Conservation (phyloP, 1,140 invertebrate species). For the Monomorium pharaonis region DNA sequence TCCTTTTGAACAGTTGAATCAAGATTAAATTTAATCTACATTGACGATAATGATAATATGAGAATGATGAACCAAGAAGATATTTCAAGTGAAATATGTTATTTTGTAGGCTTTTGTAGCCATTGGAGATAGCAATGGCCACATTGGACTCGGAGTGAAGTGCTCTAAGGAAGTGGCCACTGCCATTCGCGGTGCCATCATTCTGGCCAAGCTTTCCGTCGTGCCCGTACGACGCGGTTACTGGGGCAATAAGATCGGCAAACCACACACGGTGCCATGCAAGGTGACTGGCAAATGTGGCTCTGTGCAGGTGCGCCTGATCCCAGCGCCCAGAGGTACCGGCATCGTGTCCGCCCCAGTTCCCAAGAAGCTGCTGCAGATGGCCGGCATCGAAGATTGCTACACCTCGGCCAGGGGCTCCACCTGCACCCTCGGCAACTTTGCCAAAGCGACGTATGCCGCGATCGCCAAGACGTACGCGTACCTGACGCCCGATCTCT, state of each 20-base stretch:
- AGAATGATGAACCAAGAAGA: background rate
- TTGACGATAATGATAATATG: no score
- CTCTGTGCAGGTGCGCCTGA: slow-evolving; percentile 97
- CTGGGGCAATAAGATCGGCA: slow-evolving; percentile 99
- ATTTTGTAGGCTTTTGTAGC: slow-evolving; percentile 90
- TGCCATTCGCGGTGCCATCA: slow-evolving; percentile 99
- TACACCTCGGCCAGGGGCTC: slow-evolving; percentile 99
- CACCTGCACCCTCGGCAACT: slow-evolving; percentile 99
- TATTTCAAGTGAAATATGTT: background rate
- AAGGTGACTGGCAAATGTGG: slow-evolving; percentile 99
- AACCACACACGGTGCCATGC: slow-evolving; percentile 99
- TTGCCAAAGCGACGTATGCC: slow-evolving; percentile 99
- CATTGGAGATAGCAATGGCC: slow-evolving; percentile 99
- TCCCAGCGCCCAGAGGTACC: slow-evolving; percentile 99
- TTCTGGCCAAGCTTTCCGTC: slow-evolving; percentile 98
- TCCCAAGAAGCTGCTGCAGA: slow-evolving; percentile 98
- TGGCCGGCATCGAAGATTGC: slow-evolving; percentile 99
- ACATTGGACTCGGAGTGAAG: slow-evolving; percentile 99
- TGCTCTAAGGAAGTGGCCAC: slow-evolving; percentile 99
- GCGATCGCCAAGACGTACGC: slow-evolving; percentile 99
- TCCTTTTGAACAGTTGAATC: no score
- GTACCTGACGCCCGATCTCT: slow-evolving; percentile 99
- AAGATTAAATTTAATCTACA: no score
- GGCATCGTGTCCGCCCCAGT: slow-evolving; percentile 99
- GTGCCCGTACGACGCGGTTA: slow-evolving; percentile 99